phyloP scores from a whole-genome alignment of 2,113 vertebrate genomes.

The Chloroceryle aenea region DNA sequence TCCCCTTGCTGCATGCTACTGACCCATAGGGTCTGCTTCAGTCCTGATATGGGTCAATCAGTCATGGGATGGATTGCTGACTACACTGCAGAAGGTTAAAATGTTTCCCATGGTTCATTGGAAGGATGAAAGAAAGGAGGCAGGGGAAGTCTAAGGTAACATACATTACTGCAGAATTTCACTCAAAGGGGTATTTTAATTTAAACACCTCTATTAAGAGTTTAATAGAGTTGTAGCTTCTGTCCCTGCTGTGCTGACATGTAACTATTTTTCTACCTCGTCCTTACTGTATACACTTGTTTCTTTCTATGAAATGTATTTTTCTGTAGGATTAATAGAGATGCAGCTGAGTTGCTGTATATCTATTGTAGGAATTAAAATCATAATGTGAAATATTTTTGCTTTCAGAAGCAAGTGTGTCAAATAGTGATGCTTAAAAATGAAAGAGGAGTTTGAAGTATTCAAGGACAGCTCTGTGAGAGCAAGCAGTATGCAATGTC shows the following conservation, averaged over 20 bases:
- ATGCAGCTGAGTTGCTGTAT: not conserved
- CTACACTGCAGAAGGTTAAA: not conserved
- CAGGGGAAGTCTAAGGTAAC: not conserved
- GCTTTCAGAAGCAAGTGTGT: not conserved
- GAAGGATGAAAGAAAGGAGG: not conserved
- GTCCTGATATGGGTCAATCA: not conserved
- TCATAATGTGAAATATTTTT: not conserved
- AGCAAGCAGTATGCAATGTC: not conserved
- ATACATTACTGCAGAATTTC: slow-evolving; percentile 35
- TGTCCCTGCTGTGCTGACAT: not conserved
- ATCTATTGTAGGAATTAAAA: not conserved
- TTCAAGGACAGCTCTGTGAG: not conserved
- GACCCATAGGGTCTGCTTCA: not conserved
- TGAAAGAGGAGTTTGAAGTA: not conserved
- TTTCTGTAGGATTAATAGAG: not conserved
- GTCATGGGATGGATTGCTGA: slow-evolving; percentile 11
- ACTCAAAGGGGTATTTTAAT: slow-evolving; percentile 46
- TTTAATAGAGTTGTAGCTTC: slow-evolving; percentile 15
- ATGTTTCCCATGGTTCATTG: not conserved
- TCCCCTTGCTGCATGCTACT: not conserved
- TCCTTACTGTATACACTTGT: not conserved
- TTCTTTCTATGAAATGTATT: not conserved
- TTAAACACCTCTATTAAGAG: slow-evolving; percentile 47
- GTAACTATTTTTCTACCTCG: not conserved
- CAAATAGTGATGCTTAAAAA: not conserved